These are phyloP conservation scores for Atopsyche davidsoni DNA, from an alignment of 1,140 invertebrate species.

Conservation along the genomic window DNA sequence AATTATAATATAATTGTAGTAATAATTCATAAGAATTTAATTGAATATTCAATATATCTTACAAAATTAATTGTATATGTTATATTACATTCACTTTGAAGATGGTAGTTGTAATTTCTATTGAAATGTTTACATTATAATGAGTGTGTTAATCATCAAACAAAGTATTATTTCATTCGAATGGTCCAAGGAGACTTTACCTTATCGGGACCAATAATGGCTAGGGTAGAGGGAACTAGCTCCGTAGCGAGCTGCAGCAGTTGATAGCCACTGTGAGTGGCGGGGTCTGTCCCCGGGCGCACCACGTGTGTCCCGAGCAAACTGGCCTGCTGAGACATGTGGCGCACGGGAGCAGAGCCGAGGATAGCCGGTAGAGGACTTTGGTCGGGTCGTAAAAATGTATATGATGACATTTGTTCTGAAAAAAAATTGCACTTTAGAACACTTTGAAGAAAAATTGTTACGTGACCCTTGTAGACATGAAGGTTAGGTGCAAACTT, in stretches of 20 bases:
- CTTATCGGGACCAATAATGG: conserved; percentile 56
- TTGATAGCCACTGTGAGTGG: conserved; percentile 67
- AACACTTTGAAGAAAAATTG: no score
- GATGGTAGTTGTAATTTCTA: no score
- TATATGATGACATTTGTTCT: conserved; percentile 70
- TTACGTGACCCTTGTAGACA: no score
- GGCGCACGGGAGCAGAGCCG: conserved; percentile 54
- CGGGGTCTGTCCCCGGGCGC: conserved; percentile 48
- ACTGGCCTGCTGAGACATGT: conserved; percentile 64
- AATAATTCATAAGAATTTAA: no score
- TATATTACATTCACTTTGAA: no score
- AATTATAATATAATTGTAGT: no score
- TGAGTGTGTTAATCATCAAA: no score
- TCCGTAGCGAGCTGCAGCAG: conserved; percentile 75
- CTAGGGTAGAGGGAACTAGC: conserved; percentile 75
- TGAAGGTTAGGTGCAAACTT: no score
- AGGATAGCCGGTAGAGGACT: conserved; percentile 43
- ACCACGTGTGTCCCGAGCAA: conserved; percentile 63
- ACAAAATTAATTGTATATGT: no score
- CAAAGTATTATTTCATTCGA: no score
- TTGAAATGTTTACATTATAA: no score
- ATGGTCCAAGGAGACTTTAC: conserved; percentile 8
- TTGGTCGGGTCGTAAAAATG: conserved; percentile 56
- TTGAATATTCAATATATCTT: no score
- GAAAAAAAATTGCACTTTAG: conserved; percentile 33